phyloP scores from a whole-genome alignment of 1,140 invertebrate species.

The Bombus pascuorum region DNA sequence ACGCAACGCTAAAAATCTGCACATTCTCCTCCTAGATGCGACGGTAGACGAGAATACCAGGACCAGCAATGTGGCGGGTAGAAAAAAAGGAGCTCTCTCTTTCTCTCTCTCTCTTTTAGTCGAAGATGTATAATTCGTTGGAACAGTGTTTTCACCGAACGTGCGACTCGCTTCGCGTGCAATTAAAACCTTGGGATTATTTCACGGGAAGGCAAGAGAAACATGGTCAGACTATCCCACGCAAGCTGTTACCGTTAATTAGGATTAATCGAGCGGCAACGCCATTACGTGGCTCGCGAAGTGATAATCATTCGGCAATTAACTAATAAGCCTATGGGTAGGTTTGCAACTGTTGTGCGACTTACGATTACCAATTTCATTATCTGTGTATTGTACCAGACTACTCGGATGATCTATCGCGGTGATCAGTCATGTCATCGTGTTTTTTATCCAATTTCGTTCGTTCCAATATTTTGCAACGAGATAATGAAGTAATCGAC shows the following conservation, averaged over 20 bases:
- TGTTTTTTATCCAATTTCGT: not conserved
- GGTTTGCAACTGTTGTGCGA: constrained; percentile 30
- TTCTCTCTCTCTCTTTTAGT: too few relatives aligned
- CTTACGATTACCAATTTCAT: constrained; percentile 26
- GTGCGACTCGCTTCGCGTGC: not conserved
- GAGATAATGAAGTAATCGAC: not conserved
- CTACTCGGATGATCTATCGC: not conserved
- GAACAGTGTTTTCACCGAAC: not conserved
- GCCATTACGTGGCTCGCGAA: constrained; percentile 16
- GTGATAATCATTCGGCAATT: constrained; percentile 50
- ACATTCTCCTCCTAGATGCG: not conserved
- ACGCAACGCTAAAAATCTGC: not conserved
- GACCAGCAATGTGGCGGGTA: too few relatives aligned
- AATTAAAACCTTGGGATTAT: constrained; percentile 37
- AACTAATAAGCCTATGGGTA: constrained; percentile 52
- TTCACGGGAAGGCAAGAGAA: not conserved
- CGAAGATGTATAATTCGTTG: not conserved
- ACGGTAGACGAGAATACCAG: not conserved
- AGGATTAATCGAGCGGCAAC: constrained; percentile 47
- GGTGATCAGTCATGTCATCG: not conserved
- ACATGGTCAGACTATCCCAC: not conserved
- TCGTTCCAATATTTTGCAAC: not conserved
- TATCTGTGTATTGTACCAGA: not conserved
- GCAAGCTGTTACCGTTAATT: constrained; percentile 39
- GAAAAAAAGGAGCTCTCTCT: too few relatives aligned